Conservation (phyloP, 2,113 vertebrate genomes). For the Neodon shergylaensis region DNA sequence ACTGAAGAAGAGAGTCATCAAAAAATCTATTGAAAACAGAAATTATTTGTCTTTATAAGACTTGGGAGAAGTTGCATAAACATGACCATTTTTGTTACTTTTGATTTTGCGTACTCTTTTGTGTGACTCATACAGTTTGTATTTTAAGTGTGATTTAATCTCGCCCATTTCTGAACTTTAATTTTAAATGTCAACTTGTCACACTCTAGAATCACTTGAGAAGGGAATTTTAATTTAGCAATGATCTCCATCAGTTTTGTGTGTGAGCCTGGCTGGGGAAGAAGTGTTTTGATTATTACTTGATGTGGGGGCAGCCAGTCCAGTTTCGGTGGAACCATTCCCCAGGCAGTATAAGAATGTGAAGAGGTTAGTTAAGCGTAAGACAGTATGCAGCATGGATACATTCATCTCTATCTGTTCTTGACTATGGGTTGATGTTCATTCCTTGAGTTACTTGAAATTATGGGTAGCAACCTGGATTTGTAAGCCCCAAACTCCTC, state of each 20-base stretch:
- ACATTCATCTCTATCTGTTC: neutral
- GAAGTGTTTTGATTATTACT: neutral
- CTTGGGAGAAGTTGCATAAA: neutral
- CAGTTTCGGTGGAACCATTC: neutral
- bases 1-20: neutral
- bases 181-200: neutral
- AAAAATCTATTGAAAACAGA: neutral
- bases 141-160: neutral
- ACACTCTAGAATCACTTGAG: neutral
- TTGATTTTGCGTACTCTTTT: neutral
- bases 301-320: no score
- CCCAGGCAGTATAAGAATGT: neutral
- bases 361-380: neutral
- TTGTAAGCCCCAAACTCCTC: neutral
- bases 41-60: neutral
- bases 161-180: neutral
- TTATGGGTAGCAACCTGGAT: neutral
- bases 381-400: neutral
- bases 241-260: neutral
- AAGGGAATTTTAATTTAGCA: neutral
- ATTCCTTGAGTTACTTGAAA: neutral
- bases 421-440: no score
- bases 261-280: neutral
- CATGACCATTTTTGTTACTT: neutral
- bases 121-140: neutral